Percentiles rank a stretch among this genome's conserved stretches.
Conservation (phyloP, 2,113 vertebrate species). For the Alouatta palliata region DNA sequence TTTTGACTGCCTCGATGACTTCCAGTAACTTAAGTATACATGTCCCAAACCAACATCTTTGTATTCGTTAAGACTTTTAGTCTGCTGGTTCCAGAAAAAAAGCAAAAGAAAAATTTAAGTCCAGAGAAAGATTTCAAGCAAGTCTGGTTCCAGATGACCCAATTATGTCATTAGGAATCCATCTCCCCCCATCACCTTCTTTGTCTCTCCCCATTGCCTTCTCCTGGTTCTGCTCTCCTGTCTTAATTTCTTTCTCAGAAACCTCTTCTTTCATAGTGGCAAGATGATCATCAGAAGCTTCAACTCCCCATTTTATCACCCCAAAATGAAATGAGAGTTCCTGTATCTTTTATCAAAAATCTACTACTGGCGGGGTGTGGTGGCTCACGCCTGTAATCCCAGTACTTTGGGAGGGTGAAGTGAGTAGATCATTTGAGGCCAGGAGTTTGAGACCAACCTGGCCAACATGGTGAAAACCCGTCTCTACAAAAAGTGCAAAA, state of each 20-base stretch:
- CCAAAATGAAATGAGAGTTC: neutral
- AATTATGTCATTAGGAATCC: neutral
- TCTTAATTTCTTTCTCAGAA: neutral
- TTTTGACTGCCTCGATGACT: neutral
- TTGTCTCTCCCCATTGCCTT: neutral
- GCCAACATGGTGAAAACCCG: too few relatives aligned
- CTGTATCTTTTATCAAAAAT: neutral
- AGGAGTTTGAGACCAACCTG: too few relatives aligned
- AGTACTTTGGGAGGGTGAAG: too few relatives aligned
- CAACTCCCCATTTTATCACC: neutral
- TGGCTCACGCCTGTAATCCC: too few relatives aligned
- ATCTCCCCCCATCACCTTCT: neutral
- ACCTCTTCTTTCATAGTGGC: neutral
- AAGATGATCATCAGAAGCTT: neutral
- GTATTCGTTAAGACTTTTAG: neutral
- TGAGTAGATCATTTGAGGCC: too few relatives aligned
- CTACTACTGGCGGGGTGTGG: neutral
- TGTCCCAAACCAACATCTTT: neutral
- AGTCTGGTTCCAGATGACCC: neutral
- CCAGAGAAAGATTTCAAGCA: neutral
- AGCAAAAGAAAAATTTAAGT: neutral
- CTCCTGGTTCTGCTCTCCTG: neutral
- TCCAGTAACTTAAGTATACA: neutral
- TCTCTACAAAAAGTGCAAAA: too few relatives aligned
- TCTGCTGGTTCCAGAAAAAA: neutral